A percentile compares a stretch with the other conserved stretches of the same genome.
These are phyloP conservation scores for Andrena fulva DNA, from an alignment of 2,888 invertebrate genomes.

Conservation along the genomic window DNA sequence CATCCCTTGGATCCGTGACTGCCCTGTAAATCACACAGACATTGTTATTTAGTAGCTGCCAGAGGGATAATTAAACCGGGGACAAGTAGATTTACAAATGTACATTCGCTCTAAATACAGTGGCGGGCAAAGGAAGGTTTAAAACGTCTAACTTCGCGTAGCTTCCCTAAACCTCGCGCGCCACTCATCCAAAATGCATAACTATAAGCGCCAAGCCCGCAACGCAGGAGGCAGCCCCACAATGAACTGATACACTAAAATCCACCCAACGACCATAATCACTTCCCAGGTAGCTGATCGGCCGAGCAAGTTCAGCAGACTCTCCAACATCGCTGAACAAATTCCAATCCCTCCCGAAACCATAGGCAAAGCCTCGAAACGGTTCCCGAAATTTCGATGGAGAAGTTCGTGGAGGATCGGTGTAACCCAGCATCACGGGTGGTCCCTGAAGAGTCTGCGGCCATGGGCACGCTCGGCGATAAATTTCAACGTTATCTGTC, in stretches of 20 bases:
- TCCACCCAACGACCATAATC: too few relatives aligned
- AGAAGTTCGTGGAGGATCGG: conserved; percentile 1
- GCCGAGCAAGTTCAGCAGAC: not conserved
- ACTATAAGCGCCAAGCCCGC: too few relatives aligned
- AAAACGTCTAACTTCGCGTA: too few relatives aligned
- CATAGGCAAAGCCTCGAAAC: not conserved
- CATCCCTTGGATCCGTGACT: conserved; percentile 99
- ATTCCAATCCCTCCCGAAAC: conserved; percentile 4
- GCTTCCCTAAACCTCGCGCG: too few relatives aligned
- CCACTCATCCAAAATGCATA: too few relatives aligned
- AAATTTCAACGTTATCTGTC: conserved; percentile 44
- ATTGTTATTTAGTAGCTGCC: conserved; percentile 33
- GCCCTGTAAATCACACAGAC: conserved; percentile 91
- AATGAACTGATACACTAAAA: too few relatives aligned
- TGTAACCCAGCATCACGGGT: conserved; percentile 1
- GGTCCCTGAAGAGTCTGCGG: conserved; percentile 32
- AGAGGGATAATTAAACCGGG: not conserved
- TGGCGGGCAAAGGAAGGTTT: too few relatives aligned
- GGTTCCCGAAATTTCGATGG: conserved; percentile 3
- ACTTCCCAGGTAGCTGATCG: too few relatives aligned
- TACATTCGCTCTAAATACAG: too few relatives aligned
- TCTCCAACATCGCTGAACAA: not conserved
- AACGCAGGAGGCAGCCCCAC: too few relatives aligned
- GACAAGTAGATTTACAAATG: not conserved
- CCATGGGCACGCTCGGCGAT: conserved; percentile 14